A percentile compares a stretch with the other conserved stretches of the same genome.
Evolutionary conservation across 2,113 vertebrate genomes (phyloP).

Genomic region (Barnardius zonarius): DNA sequence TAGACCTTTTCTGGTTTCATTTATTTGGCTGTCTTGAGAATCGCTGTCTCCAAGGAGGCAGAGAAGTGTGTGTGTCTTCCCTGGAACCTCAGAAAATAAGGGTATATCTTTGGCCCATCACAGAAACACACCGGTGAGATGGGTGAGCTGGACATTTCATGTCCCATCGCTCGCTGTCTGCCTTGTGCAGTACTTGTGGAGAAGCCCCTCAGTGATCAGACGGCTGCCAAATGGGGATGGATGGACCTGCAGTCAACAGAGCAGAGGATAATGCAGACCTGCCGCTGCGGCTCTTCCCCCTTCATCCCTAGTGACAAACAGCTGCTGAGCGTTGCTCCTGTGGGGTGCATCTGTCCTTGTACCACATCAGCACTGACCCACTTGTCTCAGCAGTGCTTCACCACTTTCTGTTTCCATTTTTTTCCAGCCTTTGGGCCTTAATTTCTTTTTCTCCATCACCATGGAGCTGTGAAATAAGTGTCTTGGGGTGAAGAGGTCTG

Average conservation of each 20-base stretch:
- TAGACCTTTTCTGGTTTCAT: background rate
- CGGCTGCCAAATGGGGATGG: accelerated
- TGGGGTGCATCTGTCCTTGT: background rate
- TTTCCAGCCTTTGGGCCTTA: background rate
- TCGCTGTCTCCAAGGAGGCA: background rate
- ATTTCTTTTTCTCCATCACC: background rate
- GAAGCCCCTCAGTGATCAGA: background rate
- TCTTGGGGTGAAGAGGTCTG: background rate
- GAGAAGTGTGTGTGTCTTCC: background rate
- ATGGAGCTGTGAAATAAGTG: background rate
- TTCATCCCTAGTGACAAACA: background rate
- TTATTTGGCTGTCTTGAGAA: background rate
- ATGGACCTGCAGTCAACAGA: background rate
- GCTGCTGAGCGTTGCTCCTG: accelerated
- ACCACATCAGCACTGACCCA: background rate
- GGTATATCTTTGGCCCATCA: background rate
- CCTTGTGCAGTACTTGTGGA: background rate
- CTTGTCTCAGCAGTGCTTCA: background rate
- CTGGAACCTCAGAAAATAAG: background rate
- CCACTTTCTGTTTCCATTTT: background rate
- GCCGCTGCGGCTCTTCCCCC: accelerated
- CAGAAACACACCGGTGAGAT: background rate
- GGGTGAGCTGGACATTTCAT: background rate
- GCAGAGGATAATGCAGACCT: background rate
- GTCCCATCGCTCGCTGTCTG: accelerated